Evolutionary conservation across 2,888 invertebrate species (phyloP).

Genomic region (Caenorhabditis wallacei): DNA sequence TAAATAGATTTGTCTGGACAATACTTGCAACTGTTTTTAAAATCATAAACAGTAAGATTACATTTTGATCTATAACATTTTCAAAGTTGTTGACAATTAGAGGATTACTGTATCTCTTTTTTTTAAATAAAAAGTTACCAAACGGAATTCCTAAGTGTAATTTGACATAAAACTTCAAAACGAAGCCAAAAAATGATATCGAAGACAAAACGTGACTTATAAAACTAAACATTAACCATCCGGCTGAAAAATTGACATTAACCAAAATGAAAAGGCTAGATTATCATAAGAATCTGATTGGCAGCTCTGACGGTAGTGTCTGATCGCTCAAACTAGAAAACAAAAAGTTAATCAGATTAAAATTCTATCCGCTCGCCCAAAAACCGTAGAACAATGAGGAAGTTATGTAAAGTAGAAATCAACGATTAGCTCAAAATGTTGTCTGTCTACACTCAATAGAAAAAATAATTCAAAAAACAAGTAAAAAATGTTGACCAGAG

Average conservation of each 20-base stretch:
- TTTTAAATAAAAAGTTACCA: no score
- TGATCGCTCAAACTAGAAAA: constrained; percentile 17
- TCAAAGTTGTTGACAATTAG: no score
- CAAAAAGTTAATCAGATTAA: background rate
- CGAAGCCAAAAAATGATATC: no score
- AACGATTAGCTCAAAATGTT: constrained; percentile 23
- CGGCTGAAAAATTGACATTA: background rate
- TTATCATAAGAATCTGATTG: background rate
- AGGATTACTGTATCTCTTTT: no score
- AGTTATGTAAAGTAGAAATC: background rate
- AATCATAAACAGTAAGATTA: no score
- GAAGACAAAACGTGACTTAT: no score
- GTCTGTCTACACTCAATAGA: constrained; percentile 25
- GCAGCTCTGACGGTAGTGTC: background rate
- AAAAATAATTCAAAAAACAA: background rate
- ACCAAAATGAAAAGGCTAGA: no score
- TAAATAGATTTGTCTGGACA: background rate
- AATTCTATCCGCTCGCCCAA: background rate
- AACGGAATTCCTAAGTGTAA: no score
- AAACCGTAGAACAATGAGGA: constrained; percentile 18
- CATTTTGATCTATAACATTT: no score
- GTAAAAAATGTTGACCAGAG: background rate
- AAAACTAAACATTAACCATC: no score
- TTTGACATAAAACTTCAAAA: background rate
- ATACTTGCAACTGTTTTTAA: no score